Conservation (phyloP, 2,888 invertebrate genomes). For the Oscheius sp. region DNA sequence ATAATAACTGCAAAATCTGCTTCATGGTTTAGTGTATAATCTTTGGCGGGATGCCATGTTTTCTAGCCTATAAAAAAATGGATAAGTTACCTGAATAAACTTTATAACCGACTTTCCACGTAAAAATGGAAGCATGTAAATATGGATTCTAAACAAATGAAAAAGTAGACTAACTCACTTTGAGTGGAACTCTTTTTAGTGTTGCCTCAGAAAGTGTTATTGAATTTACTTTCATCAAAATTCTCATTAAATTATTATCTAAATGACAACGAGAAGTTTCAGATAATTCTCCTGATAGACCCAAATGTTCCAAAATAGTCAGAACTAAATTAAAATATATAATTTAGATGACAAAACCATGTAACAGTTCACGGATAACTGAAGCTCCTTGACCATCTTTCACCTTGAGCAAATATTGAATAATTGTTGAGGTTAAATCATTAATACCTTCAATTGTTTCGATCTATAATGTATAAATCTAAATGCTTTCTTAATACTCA, state of each 20-base stretch:
- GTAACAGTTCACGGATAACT: too few relatives aligned
- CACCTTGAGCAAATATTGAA: background rate
- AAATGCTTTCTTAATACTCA: background rate
- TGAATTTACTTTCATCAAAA: background rate
- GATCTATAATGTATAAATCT: background rate
- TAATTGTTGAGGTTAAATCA: background rate
- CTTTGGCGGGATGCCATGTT: too few relatives aligned
- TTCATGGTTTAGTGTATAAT: too few relatives aligned
- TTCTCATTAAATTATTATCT: background rate
- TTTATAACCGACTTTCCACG: constrained; percentile 3
- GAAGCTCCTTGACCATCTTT: too few relatives aligned
- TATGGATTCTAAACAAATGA: background rate
- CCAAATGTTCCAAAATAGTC: constrained; percentile 1
- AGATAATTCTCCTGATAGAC: background rate
- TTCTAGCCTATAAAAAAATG: too few relatives aligned
- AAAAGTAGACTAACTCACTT: background rate
- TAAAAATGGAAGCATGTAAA: background rate
- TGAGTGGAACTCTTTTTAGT: background rate
- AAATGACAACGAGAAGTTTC: background rate
- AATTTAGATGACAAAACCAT: background rate
- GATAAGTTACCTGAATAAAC: constrained; percentile 3
- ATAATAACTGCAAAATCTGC: background rate
- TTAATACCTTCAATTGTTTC: constrained; percentile 5
- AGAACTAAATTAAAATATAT: background rate
- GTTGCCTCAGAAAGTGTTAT: background rate